phyloP scores from a whole-genome alignment of 2,797 vertebrate species.

The Chelidonichthys spinosus region DNA sequence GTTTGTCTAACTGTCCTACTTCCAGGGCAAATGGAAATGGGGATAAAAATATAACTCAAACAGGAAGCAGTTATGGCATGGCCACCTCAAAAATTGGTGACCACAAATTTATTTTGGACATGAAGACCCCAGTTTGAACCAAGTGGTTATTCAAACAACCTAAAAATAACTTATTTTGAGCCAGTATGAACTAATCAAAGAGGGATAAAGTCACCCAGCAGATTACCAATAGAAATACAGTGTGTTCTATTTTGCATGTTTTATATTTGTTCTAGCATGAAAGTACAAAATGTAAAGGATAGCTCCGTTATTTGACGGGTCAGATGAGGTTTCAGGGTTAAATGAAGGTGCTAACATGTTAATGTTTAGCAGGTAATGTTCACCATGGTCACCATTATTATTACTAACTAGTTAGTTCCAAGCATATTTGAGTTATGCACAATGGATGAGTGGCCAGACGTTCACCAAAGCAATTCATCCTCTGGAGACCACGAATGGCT shows the following conservation, averaged over 20 bases:
- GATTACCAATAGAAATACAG: neutral
- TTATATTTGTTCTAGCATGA: too few species aligned
- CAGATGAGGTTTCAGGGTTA: neutral
- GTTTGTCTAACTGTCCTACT: conserved; percentile 47
- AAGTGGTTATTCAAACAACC: conserved; percentile 35
- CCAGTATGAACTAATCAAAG: conserved; percentile 9
- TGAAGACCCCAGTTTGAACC: conserved; percentile 46
- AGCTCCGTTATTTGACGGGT: neutral
- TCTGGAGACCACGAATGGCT: too few species aligned
- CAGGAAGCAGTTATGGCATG: conserved; percentile 54
- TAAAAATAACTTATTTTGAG: conserved; percentile 13
- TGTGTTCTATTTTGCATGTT: neutral
- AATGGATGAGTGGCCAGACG: too few species aligned
- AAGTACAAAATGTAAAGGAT: too few species aligned
- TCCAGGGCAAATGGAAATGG: conserved; percentile 39
- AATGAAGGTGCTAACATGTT: neutral
- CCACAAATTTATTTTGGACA: conserved; percentile 47
- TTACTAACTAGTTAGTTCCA: neutral
- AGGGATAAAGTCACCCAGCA: neutral
- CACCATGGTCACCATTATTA: neutral
- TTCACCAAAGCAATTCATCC: too few species aligned
- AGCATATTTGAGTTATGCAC: too few species aligned
- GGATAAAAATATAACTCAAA: conserved; percentile 50
- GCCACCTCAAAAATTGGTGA: conserved; percentile 50
- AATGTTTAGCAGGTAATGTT: neutral